Base-by-base conservation (phyloP, 2,113 vertebrate genomes). In the Dendropsophus ebraccatus region DNA sequence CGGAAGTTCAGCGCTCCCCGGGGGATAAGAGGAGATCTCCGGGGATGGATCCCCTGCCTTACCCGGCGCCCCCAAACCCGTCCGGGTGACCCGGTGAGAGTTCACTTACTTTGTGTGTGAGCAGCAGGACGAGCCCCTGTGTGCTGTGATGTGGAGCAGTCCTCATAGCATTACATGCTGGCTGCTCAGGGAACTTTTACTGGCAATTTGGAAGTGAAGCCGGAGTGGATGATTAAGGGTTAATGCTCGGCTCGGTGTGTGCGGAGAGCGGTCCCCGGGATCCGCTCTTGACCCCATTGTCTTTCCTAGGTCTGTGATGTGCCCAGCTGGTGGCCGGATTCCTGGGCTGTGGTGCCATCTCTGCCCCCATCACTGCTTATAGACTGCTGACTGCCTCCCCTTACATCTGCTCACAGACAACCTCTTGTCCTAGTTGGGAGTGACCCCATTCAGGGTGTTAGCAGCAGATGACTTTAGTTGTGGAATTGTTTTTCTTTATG, bases 1-100 rank as follows among this genome's bases (percentile, higher is more conserved):
- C 12, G 4, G 67, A 76, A 69, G 69, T 73, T 83, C 12, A 23
- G 67, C 41, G 82, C 49, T 2, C 69, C 14, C 41, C 2, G 82
- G 32, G 47, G 30, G 23, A 30, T 35, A 5, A 58, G 67, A 49
- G 41, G 17, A 65, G 65, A 65, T n/a, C 19, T 14, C 7, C 28
- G 69, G 69, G 32, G 12, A 85, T 78, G 83, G 83, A 85, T 16
- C 58, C 32, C 56, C 56, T 67, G 74, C 83, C 58, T 30, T 41
- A 16, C 56, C 73, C 56, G 11, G 73, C 52, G 2, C 54, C 73
- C 28, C 17, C 83, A 21, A n/a, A 62, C 56, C 74, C 83, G 23
- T 85, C 74, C 54, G 74, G 83, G 52, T 69, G 77, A 62, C 52
- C 9, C 76, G 74, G 83, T 84, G 70, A 84, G 67, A n/a, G 49